Evolutionary conservation across 2,113 vertebrate genomes (phyloP).

Genomic region (Vimba vimba): DNA sequence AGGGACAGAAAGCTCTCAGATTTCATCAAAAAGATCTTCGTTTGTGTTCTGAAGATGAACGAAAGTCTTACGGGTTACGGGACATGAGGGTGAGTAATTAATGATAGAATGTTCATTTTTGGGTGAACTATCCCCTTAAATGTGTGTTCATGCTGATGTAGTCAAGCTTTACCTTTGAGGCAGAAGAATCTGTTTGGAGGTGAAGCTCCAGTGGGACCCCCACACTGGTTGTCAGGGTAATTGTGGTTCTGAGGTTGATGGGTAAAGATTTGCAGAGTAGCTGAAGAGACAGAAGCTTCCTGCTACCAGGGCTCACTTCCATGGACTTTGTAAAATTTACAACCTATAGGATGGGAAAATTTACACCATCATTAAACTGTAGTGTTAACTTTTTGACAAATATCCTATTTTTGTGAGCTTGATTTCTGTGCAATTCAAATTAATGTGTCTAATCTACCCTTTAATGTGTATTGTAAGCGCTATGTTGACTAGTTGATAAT

Average conservation of each 20-base stretch:
- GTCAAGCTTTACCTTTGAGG: conserved; percentile 66
- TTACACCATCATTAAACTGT: background rate
- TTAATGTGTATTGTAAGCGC: background rate
- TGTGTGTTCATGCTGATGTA: conserved; percentile 46
- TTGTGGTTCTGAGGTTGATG: conserved; percentile 77
- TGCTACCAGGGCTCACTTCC: conserved; percentile 86
- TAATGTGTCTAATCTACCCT: background rate
- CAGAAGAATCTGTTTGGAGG: conserved; percentile 79
- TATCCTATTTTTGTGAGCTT: background rate
- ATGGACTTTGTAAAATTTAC: conserved; percentile 84
- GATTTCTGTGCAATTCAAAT: background rate
- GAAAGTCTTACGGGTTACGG: too few relatives aligned
- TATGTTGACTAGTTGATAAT: background rate
- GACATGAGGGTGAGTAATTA: too few relatives aligned
- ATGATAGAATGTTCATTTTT: too few relatives aligned
- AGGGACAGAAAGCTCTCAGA: too few relatives aligned
- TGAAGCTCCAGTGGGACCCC: conserved; percentile 85
- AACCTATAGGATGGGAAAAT: conserved; percentile 73
- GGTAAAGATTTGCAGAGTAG: conserved; percentile 78
- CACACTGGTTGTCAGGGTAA: conserved; percentile 84
- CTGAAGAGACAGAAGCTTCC: conserved; percentile 88
- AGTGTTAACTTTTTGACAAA: background rate
- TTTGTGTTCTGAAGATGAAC: too few relatives aligned
- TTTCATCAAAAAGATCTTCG: too few relatives aligned
- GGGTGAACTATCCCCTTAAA: background rate